Conservation (phyloP, 1,140 invertebrate genomes). For the Heterodera carotae region DNA sequence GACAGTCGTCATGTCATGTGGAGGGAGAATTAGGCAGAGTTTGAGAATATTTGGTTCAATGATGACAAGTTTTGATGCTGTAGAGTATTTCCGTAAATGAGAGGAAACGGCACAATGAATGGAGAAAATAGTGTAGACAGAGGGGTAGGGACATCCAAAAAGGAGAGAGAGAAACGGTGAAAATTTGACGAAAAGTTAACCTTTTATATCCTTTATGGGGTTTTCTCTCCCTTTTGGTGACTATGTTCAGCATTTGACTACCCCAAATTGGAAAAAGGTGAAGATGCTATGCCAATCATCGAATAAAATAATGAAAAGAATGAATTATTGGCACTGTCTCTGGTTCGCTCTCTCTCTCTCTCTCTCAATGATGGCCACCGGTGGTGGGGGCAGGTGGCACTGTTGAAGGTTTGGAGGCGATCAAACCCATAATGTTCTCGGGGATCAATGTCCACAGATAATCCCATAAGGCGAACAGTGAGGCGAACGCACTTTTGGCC, state of each 20-base stretch:
- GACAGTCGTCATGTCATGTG: background rate
- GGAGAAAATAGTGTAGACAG: background rate
- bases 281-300: background rate
- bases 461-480: constrained; percentile 21
- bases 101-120: background rate
- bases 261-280: background rate
- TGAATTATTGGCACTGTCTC: constrained; percentile 6
- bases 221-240: background rate
- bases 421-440: constrained; percentile 48
- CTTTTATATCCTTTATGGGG: background rate
- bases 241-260: background rate
- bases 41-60: background rate
- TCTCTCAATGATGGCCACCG: constrained; percentile 19
- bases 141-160: background rate
- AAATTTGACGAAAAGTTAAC: background rate
- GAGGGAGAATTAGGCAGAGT: background rate
- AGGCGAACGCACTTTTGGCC: constrained; percentile 25
- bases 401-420: constrained; percentile 50
- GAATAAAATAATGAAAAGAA: background rate
- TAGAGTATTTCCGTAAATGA: background rate
- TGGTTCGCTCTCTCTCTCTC: no score
- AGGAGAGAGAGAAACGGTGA: background rate
- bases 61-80: background rate
- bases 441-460: constrained; percentile 47
- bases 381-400: constrained; percentile 21